phyloP scores from a whole-genome alignment of 2,888 invertebrate genomes.

The Craniophora ligustri region DNA sequence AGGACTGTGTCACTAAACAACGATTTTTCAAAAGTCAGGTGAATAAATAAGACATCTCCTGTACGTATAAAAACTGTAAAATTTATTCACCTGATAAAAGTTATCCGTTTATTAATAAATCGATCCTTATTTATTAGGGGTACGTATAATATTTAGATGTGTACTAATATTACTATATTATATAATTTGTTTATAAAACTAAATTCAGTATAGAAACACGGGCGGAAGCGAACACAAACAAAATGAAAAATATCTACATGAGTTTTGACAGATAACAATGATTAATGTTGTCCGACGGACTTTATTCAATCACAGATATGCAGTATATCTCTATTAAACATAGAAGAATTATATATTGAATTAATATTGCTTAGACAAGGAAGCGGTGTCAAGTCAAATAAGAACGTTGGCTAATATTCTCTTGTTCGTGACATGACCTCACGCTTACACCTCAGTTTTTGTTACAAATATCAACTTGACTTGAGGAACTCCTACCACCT shows the following conservation, averaged over 20 bases:
- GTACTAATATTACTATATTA: no score
- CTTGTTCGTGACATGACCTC: constrained; percentile 63
- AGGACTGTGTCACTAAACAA: no score
- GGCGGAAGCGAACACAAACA: constrained; percentile 35
- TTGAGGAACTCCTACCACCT: constrained; percentile 20
- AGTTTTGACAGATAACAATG: constrained; percentile 26
- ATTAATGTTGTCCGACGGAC: constrained; percentile 18
- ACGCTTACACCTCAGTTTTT: constrained; percentile 54
- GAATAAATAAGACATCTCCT: no score
- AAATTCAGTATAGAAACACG: not conserved
- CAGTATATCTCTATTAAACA: constrained; percentile 33
- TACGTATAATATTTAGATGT: no score
- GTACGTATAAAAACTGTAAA: no score
- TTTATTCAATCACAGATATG: constrained; percentile 30
- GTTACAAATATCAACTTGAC: constrained; percentile 15
- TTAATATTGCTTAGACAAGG: constrained; percentile 41
- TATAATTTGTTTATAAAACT: no score
- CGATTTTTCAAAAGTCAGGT: no score
- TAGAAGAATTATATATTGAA: constrained; percentile 32
- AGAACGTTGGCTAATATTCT: constrained; percentile 37
- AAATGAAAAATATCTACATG: no score
- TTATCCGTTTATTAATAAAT: no score
- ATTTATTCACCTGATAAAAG: no score
- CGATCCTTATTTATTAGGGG: no score
- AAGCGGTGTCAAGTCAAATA: constrained; percentile 47